These are phyloP conservation scores for Chanos chanos DNA, from an alignment of 2,797 vertebrate genomes.

Conservation along the genomic window DNA sequence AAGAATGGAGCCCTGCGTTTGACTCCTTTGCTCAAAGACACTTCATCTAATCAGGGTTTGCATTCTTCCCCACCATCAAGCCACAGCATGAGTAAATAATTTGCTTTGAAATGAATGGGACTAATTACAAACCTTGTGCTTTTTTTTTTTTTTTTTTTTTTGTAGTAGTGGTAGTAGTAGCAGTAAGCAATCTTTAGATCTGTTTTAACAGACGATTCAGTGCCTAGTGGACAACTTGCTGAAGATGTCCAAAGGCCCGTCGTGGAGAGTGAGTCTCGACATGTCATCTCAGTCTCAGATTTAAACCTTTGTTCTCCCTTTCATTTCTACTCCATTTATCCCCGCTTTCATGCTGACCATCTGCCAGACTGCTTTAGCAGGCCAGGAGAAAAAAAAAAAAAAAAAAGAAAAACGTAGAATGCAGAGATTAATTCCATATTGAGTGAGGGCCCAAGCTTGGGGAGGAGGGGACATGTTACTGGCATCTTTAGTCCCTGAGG, in stretches of 20 bases:
- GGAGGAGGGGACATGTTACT: no score
- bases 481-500: no score
- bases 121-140: no score
- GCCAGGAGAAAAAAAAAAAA: neutral
- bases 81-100: no score
- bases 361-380: conserved; percentile 4
- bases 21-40: neutral
- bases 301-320: neutral
- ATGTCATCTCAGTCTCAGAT: neutral
- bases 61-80: no score
- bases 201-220: no score
- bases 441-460: neutral
- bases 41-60: no score
- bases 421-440: conserved; percentile 44
- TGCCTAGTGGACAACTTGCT: no score
- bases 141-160: no score
- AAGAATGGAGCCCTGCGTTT: neutral
- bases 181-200: no score
- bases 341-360: neutral
- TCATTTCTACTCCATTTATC: neutral
- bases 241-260: neutral
- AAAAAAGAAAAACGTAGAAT: conserved; percentile 25
- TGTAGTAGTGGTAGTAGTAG: no score
- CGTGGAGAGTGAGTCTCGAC: neutral
- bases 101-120: no score